phyloP scores from a whole-genome alignment of 2,113 vertebrate genomes.

The Perca schrenkii region DNA sequence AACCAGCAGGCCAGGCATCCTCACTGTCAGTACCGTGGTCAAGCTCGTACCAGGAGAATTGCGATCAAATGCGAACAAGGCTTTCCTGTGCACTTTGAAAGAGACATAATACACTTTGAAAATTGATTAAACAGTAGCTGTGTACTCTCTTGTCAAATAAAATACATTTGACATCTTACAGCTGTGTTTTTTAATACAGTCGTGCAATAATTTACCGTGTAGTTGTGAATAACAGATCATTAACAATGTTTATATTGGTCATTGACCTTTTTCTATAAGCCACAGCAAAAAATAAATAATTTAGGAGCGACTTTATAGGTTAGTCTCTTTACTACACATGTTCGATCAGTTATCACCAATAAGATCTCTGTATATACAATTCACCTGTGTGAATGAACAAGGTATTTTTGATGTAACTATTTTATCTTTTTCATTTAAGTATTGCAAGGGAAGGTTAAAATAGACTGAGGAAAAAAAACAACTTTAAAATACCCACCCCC shows the following conservation, averaged over 20 bases:
- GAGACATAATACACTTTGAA: constrained; percentile 21
- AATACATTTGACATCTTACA: background rate
- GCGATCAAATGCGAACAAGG: constrained; percentile 12
- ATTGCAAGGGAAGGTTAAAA: too few species aligned
- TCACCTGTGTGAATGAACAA: too few species aligned
- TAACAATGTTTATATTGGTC: background rate
- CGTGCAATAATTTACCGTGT: background rate
- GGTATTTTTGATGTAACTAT: too few species aligned
- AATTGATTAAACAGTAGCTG: background rate
- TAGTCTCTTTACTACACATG: background rate
- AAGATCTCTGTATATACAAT: too few species aligned
- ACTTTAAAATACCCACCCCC: too few species aligned
- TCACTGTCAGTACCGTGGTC: constrained; percentile 40
- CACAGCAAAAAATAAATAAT: too few species aligned
- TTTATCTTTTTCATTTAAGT: too few species aligned
- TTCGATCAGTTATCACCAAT: background rate
- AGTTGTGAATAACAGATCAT: too few species aligned
- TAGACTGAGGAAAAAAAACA: too few species aligned
- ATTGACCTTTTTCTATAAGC: background rate
- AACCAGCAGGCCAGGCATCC: background rate
- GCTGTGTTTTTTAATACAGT: background rate
- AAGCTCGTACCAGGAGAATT: constrained; percentile 5
- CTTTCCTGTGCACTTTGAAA: constrained; percentile 41
- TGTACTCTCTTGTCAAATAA: constrained; percentile 19
- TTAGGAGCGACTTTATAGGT: background rate